These are phyloP conservation scores for Pyxicephalus adspersus DNA, from an alignment of 2,113 vertebrate species.

Conservation along the genomic window DNA sequence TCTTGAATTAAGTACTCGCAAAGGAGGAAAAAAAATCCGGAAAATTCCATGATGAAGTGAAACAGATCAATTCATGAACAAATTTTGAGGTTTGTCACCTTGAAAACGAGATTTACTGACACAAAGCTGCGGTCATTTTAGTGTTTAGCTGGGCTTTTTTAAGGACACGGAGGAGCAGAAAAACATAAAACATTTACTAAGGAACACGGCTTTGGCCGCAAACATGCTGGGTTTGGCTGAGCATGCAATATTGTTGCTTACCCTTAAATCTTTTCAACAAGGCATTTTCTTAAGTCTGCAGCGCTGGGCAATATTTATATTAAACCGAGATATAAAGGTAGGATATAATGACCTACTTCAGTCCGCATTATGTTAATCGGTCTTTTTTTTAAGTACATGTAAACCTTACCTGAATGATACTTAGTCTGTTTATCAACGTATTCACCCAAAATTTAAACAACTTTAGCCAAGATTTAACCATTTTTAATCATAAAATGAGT, in stretches of 20 bases:
- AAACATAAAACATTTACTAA: slow-evolving; percentile 61
- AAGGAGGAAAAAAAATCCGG: slow-evolving; percentile 51
- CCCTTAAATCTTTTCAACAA: slow-evolving; percentile 64
- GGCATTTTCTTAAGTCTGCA: slow-evolving; percentile 29
- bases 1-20: slow-evolving; percentile 61
- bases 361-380: too few relatives aligned
- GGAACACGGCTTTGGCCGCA: slow-evolving; percentile 50
- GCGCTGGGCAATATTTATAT: not conserved
- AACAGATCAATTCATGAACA: slow-evolving; percentile 57
- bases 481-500: too few relatives aligned
- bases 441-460: too few relatives aligned
- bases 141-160: slow-evolving; percentile 54
- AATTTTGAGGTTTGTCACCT: slow-evolving; percentile 66
- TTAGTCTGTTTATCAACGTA: too few relatives aligned
- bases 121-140: slow-evolving; percentile 56
- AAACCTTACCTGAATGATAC: too few relatives aligned
- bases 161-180: slow-evolving; percentile 60
- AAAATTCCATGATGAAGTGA: slow-evolving; percentile 53
- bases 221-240: slow-evolving; percentile 61
- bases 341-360: too few relatives aligned
- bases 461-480: too few relatives aligned
- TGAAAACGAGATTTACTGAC: slow-evolving; percentile 59
- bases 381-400: too few relatives aligned
- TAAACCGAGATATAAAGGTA: not conserved
- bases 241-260: slow-evolving; percentile 58